Evolutionary conservation across 1,140 invertebrate species (phyloP), one percentile per base, ranked within the genome.

Genomic region (Calephelis virginiensis): DNA sequence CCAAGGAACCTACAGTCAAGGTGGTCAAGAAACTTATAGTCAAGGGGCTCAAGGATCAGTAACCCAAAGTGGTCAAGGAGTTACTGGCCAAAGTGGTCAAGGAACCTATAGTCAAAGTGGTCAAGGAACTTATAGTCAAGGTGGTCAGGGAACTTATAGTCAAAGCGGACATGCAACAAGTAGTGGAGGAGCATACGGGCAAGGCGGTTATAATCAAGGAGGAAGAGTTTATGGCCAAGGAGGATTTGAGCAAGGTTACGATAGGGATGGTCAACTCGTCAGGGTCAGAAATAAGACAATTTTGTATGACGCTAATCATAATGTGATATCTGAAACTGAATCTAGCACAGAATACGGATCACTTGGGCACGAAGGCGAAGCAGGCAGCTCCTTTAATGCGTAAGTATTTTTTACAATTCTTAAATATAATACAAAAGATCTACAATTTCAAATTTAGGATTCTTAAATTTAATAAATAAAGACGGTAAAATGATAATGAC

Each of bases 331-430:
- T 0, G 76, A 89, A 65, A 73, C 74, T 13, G 88, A 90, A 59
- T 82, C 78, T 1, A 90, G 88, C 46, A 90, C 88, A 0, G 86
- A 90, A 56, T 90, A 87, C 64, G 81, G 80, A 63, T 77, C 74
- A 1, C 75, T 89, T 48, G 88, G 88, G 17, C 84, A 82, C n/a
- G 89, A 91, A 74, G 89, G 89, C 38, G 90, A 92, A 76, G 76
- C 79, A 71, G 89, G 89, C 28, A 90, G 86, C 64, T 90, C 86
- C 48, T 91, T 87, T 71, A 87, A 91, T 73, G 74, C 72, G 90
- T 91, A 81, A 86, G 82, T 62, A 50, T 62, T 17, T 43, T 68
- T 68, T 61, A 37, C 1, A 63, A 53, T 43, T 43, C 28, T 28
- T 28, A 28, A 28, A 43, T 43, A 43, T 5, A 8, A 43, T 0